A percentile compares a stretch with the other conserved stretches of the same genome.
Evolutionary conservation across 2,888 invertebrate genomes (phyloP).

Genomic region (Tetragonula carbonaria): DNA sequence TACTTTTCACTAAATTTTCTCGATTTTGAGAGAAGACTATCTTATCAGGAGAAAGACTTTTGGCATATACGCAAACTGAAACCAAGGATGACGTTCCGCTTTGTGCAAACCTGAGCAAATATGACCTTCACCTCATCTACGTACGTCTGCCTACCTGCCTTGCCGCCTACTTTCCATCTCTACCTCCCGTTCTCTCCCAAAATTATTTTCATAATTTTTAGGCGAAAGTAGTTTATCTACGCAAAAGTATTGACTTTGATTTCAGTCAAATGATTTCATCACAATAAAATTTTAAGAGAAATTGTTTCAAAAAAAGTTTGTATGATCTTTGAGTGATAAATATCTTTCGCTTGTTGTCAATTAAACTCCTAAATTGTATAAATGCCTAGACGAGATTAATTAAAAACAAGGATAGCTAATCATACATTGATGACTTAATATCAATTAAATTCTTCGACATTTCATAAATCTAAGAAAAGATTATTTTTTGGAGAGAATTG

Average conservation of each 20-base stretch:
- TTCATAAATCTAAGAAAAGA: too few species aligned
- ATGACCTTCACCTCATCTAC: constrained; percentile 63
- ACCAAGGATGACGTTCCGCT: constrained; percentile 37
- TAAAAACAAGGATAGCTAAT: too few species aligned
- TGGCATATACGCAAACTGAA: constrained; percentile 29
- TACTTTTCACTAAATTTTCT: background rate
- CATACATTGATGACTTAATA: too few species aligned
- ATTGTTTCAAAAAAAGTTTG: too few species aligned
- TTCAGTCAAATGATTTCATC: background rate
- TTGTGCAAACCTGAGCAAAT: constrained; percentile 46
- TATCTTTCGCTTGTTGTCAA: too few species aligned
- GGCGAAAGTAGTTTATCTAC: background rate
- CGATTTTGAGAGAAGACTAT: constrained; percentile 1
- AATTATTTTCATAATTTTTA: background rate
- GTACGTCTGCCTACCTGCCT: background rate
- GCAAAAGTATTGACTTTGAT: background rate
- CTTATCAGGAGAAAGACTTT: constrained; percentile 22
- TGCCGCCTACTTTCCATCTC: constrained; percentile 45
- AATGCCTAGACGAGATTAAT: background rate
- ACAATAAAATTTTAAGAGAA: too few species aligned
- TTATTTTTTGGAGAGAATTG: too few species aligned
- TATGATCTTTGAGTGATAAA: too few species aligned
- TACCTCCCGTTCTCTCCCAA: constrained; percentile 7
- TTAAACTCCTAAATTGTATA: background rate
- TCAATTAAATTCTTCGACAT: too few species aligned